Evolutionary conservation across 1,140 invertebrate species (phyloP).

Genomic region (Eriocheir sinensis): DNA sequence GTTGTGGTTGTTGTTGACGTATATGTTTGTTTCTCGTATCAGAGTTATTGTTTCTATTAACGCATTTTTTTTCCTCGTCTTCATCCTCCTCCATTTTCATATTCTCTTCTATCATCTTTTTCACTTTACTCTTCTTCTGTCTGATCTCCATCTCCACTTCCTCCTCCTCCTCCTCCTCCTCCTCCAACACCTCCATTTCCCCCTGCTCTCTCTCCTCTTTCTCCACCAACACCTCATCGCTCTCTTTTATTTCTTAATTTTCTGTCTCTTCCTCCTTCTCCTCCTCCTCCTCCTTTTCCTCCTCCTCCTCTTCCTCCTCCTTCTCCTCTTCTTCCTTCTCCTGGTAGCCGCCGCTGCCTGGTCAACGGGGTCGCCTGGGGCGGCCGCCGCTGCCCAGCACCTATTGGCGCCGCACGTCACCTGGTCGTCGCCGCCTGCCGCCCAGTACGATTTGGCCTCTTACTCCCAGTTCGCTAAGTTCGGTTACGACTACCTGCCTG

Average conservation of each 20-base stretch:
- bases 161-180: neutral
- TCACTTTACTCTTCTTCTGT: no score
- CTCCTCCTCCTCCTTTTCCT: neutral
- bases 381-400: slow-evolving; percentile 67
- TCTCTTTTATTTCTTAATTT: no score
- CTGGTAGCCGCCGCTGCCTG: slow-evolving; percentile 50
- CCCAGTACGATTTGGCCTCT: slow-evolving; percentile 74
- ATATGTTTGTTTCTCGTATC: no score
- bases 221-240: no score
- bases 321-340: neutral
- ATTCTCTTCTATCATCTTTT: no score
- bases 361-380: slow-evolving; percentile 59
- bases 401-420: slow-evolving; percentile 73
- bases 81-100: no score
- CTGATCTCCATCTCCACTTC: neutral
- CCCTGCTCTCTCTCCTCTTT: no score
- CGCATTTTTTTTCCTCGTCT: no score
- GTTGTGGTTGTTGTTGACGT: no score
- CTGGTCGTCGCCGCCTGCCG: slow-evolving; percentile 63
- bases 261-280: neutral
- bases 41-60: no score
- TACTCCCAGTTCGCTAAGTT: slow-evolving; percentile 77
- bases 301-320: neutral
- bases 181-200: no score
- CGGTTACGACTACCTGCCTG: slow-evolving; percentile 74